Conservation (phyloP, 2,797 vertebrate species). For the Rhinichthys osculus region DNA sequence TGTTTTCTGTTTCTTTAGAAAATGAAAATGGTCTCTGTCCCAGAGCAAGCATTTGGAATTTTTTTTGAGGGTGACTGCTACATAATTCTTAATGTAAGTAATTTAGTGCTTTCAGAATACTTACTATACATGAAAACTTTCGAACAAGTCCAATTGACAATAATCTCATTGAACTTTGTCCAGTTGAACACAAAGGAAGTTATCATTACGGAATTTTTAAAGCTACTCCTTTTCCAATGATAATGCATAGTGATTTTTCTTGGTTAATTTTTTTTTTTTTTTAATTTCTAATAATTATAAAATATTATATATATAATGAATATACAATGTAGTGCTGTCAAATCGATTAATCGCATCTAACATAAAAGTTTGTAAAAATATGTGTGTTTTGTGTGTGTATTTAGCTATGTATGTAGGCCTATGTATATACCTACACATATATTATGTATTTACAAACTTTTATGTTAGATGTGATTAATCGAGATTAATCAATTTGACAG, state of each 20-base stretch:
- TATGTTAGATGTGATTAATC: background rate
- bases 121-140: background rate
- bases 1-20: conserved; percentile 73
- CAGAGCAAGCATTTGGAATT: conserved; percentile 83
- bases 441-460: background rate
- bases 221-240: background rate
- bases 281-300: background rate
- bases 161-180: background rate
- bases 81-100: conserved; percentile 86
- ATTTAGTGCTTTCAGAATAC: background rate
- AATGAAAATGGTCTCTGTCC: conserved; percentile 87
- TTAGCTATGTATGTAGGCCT: no score
- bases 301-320: background rate
- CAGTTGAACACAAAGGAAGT: background rate
- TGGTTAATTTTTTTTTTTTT: background rate
- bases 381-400: no score
- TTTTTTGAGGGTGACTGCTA: conserved; percentile 95
- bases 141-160: background rate
- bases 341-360: background rate
- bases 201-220: background rate
- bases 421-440: background rate
- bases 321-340: background rate
- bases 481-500: background rate
- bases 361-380: no score
- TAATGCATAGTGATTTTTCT: background rate